Evolutionary conservation across 2,888 invertebrate species (phyloP), one percentile per base, ranked within the genome.

Genomic region (Lasioglossum zephyrum): DNA sequence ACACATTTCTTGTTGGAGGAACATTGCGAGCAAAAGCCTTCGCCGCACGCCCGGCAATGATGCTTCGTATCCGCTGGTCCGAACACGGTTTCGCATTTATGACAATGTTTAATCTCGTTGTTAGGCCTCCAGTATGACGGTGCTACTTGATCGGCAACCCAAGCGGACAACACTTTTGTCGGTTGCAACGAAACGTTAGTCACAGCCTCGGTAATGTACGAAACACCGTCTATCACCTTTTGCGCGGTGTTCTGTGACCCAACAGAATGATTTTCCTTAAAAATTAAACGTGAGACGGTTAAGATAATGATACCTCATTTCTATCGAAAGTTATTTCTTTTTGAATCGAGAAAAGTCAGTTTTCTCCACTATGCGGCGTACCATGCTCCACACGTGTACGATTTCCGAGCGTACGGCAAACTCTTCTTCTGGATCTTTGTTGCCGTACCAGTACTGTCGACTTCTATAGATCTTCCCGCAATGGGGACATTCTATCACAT

Each of bases 81-180:
- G 92, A 97, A 97, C 73, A 95, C 94, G 77, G 94, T 95, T 90
- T 96, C 96, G 94, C 98, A 98, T 76, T 96, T 96, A 90, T 96
- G 95, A 93, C 98, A 98, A 88, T 96, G 94, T 92, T 95, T 96
- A 86, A 98, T 97, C 93, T 97, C 97, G 88, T 97, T 95, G 94
- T 98, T 98, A 13, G 97, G 97, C 81, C 96, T 96, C 98, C 98
- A 98, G 94, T 98, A 98, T 60, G 96, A 96, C 0, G 98, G 98
- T 22, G 97, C 97, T 47, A 97, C 96, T 93, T 97, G 96, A 94
- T 98, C 98, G 1, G 97, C 97, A n/a, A 97, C 96, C 97, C 97
- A 97, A 82, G 97, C 96, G 1, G 96, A 96, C 1, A 98, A 92
- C 4, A 96, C 96, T 93, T 96, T 97, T 4, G 97, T 96, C n/a